These are phyloP conservation scores for Polymixis lichenea DNA, from an alignment of 2,888 invertebrate species.

Conservation along the genomic window DNA sequence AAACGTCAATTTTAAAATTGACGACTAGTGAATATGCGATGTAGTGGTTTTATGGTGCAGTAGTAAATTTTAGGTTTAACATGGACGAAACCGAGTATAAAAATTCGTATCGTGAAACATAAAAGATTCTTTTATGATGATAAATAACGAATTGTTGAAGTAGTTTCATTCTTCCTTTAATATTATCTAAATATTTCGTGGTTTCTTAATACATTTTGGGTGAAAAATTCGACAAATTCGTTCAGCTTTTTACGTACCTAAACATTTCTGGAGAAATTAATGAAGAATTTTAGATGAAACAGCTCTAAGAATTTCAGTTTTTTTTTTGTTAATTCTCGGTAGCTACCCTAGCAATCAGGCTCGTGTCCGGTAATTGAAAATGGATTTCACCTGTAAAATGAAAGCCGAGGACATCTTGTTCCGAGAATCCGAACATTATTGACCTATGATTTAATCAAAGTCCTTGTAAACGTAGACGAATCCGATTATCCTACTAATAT, in stretches of 20 bases:
- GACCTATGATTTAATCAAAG: constrained; percentile 24
- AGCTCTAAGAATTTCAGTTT: not conserved
- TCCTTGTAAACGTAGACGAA: not conserved
- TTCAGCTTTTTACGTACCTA: not conserved
- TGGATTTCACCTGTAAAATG: constrained; percentile 9
- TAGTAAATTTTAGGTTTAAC: constrained; percentile 43
- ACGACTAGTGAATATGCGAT: constrained; percentile 35
- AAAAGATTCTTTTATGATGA: constrained; percentile 27
- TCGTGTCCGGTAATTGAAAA: constrained; percentile 27
- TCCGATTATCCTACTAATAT: too few species aligned
- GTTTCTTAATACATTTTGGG: not conserved
- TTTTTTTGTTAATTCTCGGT: constrained; percentile 5
- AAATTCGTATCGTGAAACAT: constrained; percentile 14
- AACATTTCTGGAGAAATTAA: constrained; percentile 16
- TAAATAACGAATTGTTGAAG: constrained; percentile 17
- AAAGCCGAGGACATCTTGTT: constrained; percentile 8
- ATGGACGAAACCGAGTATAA: constrained; percentile 15
- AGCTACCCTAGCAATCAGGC: not conserved
- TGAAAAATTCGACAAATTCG: not conserved
- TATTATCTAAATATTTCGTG: not conserved
- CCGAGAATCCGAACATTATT: constrained; percentile 6
- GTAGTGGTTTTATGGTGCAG: constrained; percentile 24
- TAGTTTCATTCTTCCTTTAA: constrained; percentile 13
- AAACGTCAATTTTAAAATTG: constrained; percentile 41
- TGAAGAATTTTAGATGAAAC: not conserved